phyloP scores from a whole-genome alignment of 2,888 invertebrate genomes.

The Eristalinus sepulchralis region DNA sequence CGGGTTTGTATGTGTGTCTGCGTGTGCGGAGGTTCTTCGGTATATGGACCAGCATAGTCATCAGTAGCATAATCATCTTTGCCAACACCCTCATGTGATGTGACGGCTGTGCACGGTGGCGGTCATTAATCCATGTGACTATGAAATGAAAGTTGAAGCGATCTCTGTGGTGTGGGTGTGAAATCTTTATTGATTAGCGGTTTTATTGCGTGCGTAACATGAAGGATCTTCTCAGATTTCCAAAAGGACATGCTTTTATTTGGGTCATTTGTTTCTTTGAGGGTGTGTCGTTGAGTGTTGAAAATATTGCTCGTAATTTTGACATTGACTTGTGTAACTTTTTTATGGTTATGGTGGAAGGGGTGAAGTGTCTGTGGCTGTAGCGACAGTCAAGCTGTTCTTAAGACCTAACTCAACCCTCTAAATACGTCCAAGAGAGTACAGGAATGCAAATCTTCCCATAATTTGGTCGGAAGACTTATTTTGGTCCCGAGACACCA shows the following conservation, averaged over 20 bases:
- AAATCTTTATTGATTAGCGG: slow-evolving; percentile 43
- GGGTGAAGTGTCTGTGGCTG: too few species aligned
- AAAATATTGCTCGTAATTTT: too few species aligned
- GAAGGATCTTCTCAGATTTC: background rate
- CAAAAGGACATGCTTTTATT: background rate
- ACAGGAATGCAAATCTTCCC: too few species aligned
- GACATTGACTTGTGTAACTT: too few species aligned
- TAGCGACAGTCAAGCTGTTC: too few species aligned
- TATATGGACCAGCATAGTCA: slow-evolving; percentile 33
- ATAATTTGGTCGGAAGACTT: too few species aligned
- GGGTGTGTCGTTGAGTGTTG: background rate
- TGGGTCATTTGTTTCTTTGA: too few species aligned
- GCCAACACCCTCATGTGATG: slow-evolving; percentile 28
- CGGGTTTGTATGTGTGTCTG: background rate
- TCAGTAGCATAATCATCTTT: slow-evolving; percentile 54
- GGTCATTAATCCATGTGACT: slow-evolving; percentile 64
- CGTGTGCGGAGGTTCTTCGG: background rate
- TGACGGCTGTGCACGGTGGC: slow-evolving; percentile 25
- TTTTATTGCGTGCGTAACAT: background rate
- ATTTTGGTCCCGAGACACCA: too few species aligned
- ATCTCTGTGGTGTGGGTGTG: background rate
- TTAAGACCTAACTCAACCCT: too few species aligned
- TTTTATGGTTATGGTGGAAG: too few species aligned
- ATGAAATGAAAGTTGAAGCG: slow-evolving; percentile 10
- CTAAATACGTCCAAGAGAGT: too few species aligned